These are phyloP conservation scores for Aphrocallistes beatrix DNA, from an alignment of 37 sponge, comb jelly and placozoan genomes.

Conservation along the genomic window DNA sequence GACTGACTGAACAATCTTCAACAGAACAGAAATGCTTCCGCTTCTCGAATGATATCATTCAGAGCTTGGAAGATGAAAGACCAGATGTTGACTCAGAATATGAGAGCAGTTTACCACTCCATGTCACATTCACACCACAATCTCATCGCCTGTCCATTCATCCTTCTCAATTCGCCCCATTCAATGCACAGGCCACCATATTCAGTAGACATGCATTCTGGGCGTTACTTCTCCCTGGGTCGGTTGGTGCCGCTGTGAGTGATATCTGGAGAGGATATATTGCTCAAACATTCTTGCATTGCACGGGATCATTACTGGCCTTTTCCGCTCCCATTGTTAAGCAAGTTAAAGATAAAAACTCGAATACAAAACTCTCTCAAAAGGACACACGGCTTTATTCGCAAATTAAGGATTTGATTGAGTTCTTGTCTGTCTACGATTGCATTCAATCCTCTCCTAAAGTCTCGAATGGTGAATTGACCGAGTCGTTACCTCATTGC, in stretches of 20 bases:
- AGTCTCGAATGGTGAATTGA: neutral
- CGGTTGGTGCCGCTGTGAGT: neutral
- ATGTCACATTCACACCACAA: neutral
- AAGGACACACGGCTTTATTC: neutral
- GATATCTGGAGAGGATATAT: neutral
- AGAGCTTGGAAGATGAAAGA: neutral
- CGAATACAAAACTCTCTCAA: neutral
- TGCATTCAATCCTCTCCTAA: neutral
- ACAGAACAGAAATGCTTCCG: neutral
- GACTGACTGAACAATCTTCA: neutral
- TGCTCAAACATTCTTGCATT: neutral
- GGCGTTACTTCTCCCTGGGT: neutral
- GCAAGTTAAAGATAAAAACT: neutral
- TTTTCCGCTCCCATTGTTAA: neutral
- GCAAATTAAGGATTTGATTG: neutral
- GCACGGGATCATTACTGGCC: neutral
- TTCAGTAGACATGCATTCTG: neutral
- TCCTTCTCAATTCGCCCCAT: neutral
- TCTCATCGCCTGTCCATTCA: neutral
- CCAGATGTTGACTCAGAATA: neutral
- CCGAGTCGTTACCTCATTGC: neutral
- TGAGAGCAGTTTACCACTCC: neutral
- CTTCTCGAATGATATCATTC: neutral
- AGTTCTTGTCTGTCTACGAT: neutral
- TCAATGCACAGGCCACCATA: neutral